phyloP scores from a whole-genome alignment of 2,888 invertebrate species.

The Leucoma salicis region DNA sequence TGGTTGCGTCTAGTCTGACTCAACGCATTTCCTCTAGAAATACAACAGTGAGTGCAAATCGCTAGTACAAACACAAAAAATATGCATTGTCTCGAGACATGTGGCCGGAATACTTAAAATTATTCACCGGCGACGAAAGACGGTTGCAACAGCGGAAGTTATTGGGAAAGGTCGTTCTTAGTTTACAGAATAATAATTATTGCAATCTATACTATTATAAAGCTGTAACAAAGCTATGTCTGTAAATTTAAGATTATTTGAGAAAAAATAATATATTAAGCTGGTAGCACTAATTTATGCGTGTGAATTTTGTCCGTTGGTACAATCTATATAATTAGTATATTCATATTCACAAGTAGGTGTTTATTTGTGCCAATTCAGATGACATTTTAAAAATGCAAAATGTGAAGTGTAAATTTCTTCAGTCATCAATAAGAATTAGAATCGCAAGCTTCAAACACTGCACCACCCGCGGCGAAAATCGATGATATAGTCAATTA shows the following conservation, averaged over 20 bases:
- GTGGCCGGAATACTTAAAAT: constrained; percentile 38
- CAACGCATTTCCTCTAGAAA: not conserved
- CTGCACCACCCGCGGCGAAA: constrained; percentile 56
- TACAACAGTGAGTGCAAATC: constrained; percentile 1
- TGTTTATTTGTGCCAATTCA: too few relatives aligned
- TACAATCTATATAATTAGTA: too few relatives aligned
- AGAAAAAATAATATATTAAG: too few relatives aligned
- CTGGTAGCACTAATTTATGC: too few relatives aligned
- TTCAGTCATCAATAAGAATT: constrained; percentile 15
- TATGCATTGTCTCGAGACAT: constrained; percentile 43
- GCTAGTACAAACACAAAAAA: constrained; percentile 23
- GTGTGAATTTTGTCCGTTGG: too few relatives aligned
- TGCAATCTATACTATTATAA: too few relatives aligned
- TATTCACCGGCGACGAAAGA: constrained; percentile 20
- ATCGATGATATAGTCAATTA: constrained; percentile 51
- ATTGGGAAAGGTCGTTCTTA: constrained; percentile 22
- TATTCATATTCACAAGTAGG: too few relatives aligned
- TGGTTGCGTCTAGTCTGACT: not conserved
- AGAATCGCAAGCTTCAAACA: constrained; percentile 19
- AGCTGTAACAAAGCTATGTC: too few relatives aligned
- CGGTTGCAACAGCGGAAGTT: constrained; percentile 25
- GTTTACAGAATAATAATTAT: constrained; percentile 11
- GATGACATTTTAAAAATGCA: too few relatives aligned
- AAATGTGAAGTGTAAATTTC: too few relatives aligned
- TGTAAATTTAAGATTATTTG: too few relatives aligned